Evolutionary conservation across 2,113 vertebrate species (phyloP).

Genomic region (Sinosuthora webbiana): DNA sequence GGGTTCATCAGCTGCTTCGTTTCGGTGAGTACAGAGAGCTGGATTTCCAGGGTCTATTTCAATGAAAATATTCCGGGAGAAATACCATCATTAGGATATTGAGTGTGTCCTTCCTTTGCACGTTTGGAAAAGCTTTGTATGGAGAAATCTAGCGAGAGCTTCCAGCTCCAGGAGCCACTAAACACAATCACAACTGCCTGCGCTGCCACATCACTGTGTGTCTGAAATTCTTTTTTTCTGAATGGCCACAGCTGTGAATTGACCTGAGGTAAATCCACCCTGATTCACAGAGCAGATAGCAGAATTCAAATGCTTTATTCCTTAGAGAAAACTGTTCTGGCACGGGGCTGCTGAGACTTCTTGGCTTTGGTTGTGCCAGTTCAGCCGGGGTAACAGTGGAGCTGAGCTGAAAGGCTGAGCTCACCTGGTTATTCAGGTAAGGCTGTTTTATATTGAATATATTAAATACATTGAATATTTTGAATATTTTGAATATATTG

Average conservation of each 20-base stretch:
- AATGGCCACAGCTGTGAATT: not conserved
- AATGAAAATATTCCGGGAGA: not conserved
- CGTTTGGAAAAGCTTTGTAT: not conserved
- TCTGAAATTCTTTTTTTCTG: not conserved
- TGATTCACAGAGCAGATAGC: not conserved
- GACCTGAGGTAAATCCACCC: not conserved
- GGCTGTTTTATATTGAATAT: not conserved
- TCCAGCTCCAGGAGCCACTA: not conserved
- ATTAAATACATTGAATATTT: no score
- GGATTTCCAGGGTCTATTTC: not conserved
- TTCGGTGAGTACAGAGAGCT: slow-evolving; percentile 59
- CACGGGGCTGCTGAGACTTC: not conserved
- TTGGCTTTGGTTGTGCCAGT: not conserved
- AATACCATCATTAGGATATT: not conserved
- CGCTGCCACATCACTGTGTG: not conserved
- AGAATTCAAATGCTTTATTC: not conserved
- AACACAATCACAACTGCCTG: not conserved
- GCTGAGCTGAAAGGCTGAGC: not conserved
- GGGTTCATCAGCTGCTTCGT: slow-evolving; percentile 93
- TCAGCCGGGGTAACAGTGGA: not conserved
- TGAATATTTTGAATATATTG: no score
- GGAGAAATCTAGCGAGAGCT: not conserved
- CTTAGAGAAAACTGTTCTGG: not conserved
- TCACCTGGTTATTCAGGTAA: not conserved
- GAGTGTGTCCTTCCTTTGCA: not conserved